phyloP scores from a whole-genome alignment of 2,113 vertebrate species.

The Oryzias curvinotus region DNA sequence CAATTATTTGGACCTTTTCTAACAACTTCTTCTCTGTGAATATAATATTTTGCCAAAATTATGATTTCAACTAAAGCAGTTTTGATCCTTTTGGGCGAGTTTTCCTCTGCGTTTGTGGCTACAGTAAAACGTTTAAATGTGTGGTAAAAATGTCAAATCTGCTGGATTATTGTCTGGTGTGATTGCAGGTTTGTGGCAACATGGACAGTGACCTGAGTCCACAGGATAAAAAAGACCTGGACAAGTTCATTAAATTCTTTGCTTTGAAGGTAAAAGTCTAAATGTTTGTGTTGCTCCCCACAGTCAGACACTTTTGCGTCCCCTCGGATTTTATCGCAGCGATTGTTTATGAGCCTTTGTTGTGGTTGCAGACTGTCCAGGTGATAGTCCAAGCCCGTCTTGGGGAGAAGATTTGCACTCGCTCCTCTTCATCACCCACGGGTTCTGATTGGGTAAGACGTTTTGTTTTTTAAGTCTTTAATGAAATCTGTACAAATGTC shows the following conservation, averaged over 20 bases:
- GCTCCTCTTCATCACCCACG: slow-evolving; percentile 95
- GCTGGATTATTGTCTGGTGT: neutral
- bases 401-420: slow-evolving; percentile 95
- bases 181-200: slow-evolving; percentile 79
- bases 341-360: no score
- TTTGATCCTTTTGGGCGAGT: no score
- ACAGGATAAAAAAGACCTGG: slow-evolving; percentile 98
- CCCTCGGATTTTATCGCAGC: no score
- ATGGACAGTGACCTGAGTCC: slow-evolving; percentile 97
- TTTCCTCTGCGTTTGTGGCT: no score
- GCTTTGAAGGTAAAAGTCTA: slow-evolving; percentile 87
- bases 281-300: neutral
- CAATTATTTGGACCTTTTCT: no score
- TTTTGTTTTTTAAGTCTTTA: neutral
- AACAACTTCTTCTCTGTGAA: no score
- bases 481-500: neutral
- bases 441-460: slow-evolving; percentile 95
- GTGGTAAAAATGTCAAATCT: no score
- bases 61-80: no score
- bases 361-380: slow-evolving; percentile 86
- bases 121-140: no score
- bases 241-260: slow-evolving; percentile 99
- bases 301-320: no score
- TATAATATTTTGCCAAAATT: no score
- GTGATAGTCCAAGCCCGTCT: slow-evolving; percentile 98